Base-by-base conservation (phyloP, 2,888 invertebrate species). In the Ophion ellenae region DNA sequence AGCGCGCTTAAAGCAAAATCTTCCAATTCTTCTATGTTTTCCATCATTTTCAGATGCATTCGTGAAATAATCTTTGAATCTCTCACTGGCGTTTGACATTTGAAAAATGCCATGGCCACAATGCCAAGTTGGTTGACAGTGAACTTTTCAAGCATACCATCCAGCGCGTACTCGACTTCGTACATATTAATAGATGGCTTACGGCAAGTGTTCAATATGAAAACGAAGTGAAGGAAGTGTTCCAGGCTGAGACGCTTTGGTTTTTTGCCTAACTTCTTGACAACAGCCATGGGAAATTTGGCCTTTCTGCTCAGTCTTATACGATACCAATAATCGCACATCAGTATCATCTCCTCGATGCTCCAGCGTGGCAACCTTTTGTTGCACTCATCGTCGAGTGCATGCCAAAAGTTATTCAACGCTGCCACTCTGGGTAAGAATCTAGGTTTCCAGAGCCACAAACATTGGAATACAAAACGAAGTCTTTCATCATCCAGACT, bases 91-190 rank as follows among this genome's bases (percentile, higher is more conserved):
- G 96, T 96, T 94, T 96, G 95, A 20, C 96, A 96, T 94, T 97
- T 97, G 90, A 98, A 98, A 92, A 97, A 97, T 0, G 97, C 97
- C 96, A 97, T 96, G 5, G 96, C 95, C 88, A 97, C 95, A 17
- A 97, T 95, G 14, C 96, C 96, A 83, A 97, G 92, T 91, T 98
- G 97, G 87, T 96, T 95, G 7, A 96, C 88, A 32, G 94, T 95
- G 91, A 97, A 95, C 36, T 95, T 91, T 9, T 95, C 90, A n/a
- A 96, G 94, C 79, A 94, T 93, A 4, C 95, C 91, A 47, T 95
- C 93, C 79, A 97, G 90, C 64, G 95, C 94, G 71, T 95, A 91
- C 94, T 97, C 97, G 77, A 97, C 94, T 88, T 96, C 96, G 88
- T 96, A 96, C 94, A 96, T 95, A 73, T 96, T 95, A 83, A 95